Conservation (phyloP, 1,140 invertebrate genomes). For the Drosophila ercepeae region DNA sequence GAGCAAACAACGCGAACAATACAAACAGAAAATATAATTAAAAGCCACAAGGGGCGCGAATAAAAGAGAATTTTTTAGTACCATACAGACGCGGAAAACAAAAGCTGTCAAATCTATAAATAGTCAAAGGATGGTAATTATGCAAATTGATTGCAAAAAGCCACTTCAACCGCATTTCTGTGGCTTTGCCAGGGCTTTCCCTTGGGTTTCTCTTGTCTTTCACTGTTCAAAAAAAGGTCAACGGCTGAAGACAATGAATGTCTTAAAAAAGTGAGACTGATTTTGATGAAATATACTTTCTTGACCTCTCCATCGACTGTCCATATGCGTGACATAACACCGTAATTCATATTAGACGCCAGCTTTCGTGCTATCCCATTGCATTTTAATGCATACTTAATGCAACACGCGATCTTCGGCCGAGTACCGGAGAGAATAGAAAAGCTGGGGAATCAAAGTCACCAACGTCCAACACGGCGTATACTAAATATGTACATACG, state of each 20-base stretch:
- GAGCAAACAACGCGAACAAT: conserved; percentile 24
- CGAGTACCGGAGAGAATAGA: conserved; percentile 20
- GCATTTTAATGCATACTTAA: conserved; percentile 77
- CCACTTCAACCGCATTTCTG: conserved; percentile 3
- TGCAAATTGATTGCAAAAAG: conserved; percentile 62
- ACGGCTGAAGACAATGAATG: conserved; percentile 36
- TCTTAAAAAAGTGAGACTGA: background rate
- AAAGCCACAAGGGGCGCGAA: conserved; percentile 33
- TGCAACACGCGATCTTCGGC: conserved; percentile 48
- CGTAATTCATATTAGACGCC: conserved; percentile 43
- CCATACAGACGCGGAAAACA: conserved; percentile 33
- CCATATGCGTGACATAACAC: conserved; percentile 56
- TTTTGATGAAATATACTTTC: background rate
- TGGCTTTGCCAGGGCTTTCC: conserved; percentile 2
- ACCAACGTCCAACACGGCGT: conserved; percentile 60
- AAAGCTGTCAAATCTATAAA: conserved; percentile 56
- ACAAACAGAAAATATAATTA: conserved; percentile 49
- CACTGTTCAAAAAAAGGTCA: conserved; percentile 55
- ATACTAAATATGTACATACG: conserved; percentile 44
- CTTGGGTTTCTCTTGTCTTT: too few relatives aligned
- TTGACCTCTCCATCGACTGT: conserved; percentile 1
- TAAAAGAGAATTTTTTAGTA: conserved; percentile 31
- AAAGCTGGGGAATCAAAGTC: conserved; percentile 24
- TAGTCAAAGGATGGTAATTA: conserved; percentile 50
- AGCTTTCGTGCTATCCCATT: conserved; percentile 49